phyloP scores from a whole-genome alignment of 1,140 invertebrate species.

The Nephotettix cincticeps region DNA sequence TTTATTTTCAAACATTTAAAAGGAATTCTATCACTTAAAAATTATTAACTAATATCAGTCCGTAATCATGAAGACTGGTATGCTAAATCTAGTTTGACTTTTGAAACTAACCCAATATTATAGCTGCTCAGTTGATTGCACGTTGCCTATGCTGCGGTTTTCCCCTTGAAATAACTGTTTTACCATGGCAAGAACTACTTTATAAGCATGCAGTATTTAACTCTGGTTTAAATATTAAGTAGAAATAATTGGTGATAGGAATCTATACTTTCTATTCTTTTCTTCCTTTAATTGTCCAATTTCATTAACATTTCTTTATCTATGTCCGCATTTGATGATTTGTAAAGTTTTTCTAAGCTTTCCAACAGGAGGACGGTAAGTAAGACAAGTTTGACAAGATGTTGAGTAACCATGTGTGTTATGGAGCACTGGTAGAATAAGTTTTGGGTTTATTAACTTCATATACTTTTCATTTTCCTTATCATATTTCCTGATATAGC shows the following conservation, averaged over 20 bases:
- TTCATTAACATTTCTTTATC: background rate
- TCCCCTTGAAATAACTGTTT: slow-evolving; percentile 10
- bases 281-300: background rate
- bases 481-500: slow-evolving; percentile 25
- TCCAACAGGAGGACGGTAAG: background rate
- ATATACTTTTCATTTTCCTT: slow-evolving; percentile 27
- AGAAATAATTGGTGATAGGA: background rate
- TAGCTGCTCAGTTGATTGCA: slow-evolving; percentile 2
- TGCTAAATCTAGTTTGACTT: too few species aligned
- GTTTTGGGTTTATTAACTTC: slow-evolving; percentile 27
- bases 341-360: slow-evolving; percentile 2
- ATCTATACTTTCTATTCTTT: background rate
- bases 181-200: slow-evolving; percentile 7
- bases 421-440: slow-evolving; percentile 26
- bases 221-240: too few species aligned
- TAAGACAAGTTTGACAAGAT: too few species aligned
- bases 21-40: too few species aligned
- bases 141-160: slow-evolving; percentile 24
- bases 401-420: slow-evolving; percentile 6
- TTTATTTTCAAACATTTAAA: too few species aligned
- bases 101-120: background rate
- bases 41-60: too few species aligned
- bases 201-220: background rate
- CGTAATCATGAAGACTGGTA: too few species aligned
- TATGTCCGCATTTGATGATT: background rate